Evolutionary conservation across 2,113 vertebrate genomes (phyloP), one percentile per base, ranked within the genome.

Genomic region (Trichechus manatus): DNA sequence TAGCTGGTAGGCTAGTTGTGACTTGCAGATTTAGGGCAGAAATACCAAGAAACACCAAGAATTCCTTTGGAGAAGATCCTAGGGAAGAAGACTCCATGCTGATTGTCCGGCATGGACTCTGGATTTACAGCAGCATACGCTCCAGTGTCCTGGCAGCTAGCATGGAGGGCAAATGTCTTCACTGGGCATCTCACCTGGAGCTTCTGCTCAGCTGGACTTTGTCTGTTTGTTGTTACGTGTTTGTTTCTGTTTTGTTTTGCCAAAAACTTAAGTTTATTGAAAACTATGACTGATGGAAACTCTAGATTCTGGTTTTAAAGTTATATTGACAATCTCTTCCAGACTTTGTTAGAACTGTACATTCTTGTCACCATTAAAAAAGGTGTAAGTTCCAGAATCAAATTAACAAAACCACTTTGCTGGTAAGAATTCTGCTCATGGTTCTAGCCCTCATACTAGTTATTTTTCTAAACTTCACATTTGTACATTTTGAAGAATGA

Each of bases 221-320:
- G 19, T 61, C 44, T 33, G 82, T 61, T 53, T 33, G 82, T 44
- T 78, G 22, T 61, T 61, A 9, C 59, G 22, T 23, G 19, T 23
- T 61, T 61, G 22, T 61, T 61, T 61, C 33, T 66, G 59, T 47
- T 56, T 20, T 66, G 20, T 86, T 44, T 85, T 61, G 59, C 10
- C 9, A 14, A 85, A 80, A 78, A 91, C 64, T 82, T 92, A 98
- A 95, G 87, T 97, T 98, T 96, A 97, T 96, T 98, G 95, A 98
- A 97, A 98, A 97, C 86, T 83, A 61, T 59, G 95, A 97, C 92
- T 95, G 98, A 98, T 78, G 97, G 90, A 95, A 93, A 98, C 96
- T 97, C 95, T 95, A 98, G 96, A 97, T 96, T 94, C 0, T 0
- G 96, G 96, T 96, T 97, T 97, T 98, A 96, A 98, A 97, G 96